Evolutionary conservation across 2,797 vertebrate species (phyloP), one percentile per base, ranked within the genome.

Genomic region (Poeciliopsis gracilis): DNA sequence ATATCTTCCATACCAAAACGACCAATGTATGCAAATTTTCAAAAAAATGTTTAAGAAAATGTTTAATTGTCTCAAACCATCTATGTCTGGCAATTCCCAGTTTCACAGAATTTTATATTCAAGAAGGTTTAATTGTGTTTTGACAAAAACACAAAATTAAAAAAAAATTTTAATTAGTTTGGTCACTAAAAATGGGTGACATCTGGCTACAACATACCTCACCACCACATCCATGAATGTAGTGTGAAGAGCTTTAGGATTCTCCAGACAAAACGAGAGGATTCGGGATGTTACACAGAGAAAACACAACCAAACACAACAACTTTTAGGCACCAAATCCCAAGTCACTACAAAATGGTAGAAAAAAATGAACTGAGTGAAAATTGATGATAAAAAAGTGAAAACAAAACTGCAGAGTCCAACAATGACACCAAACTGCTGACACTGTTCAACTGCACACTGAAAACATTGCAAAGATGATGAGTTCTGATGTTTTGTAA

Each of bases 381-480:
- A 11, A 80, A 51, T 16, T 30, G 63, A 38, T 36, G 57, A 38
- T 71, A 43, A n/a, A 45, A 38, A 66, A 53, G 75, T 18, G 41
- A 59, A 55, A n/a, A 73, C 38, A 78, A 13, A 74, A 73, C 43
- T 36, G 51, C 72, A 72, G 41, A 36, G 30, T 77, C 78, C 61
- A 69, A 41, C 69, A 72, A 36, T 63, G 57, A 5, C 30, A 49
- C 33, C 43, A 73, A 79, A 85, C 72, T 84, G 88, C 85, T 82
- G 82, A 89, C 76, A 57, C 33, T 81, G 73, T 81, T 45, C 45
- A 82, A 67, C 63, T 23, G 36, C 20, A 25, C 10, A 69, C 41
- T 43, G 81, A 79, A 46, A 45, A 72, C 77, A 75, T 79, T 76
- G 77, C 33, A 78, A 72, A 47, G 79, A 90, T 78, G 85, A 82